A percentile compares a stretch with the other conserved stretches of the same genome.
Conservation (phyloP, 2,797 vertebrate species). For the Falco peregrinus region DNA sequence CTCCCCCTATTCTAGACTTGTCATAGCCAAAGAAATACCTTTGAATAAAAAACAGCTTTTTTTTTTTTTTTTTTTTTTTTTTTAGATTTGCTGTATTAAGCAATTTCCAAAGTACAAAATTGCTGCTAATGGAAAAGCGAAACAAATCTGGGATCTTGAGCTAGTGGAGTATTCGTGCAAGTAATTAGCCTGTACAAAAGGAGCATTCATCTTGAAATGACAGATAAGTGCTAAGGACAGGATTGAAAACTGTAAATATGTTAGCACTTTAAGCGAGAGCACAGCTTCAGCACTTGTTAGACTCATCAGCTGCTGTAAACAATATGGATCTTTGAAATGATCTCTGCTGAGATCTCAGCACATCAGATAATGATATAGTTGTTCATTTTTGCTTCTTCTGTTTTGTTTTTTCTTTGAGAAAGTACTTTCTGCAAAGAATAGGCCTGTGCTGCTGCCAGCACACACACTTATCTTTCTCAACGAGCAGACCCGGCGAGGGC, state of each 20-base stretch:
- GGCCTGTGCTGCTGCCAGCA: background rate
- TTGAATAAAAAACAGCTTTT: constrained; percentile 34
- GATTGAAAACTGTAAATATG: constrained; percentile 51
- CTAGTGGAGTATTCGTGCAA: constrained; percentile 58
- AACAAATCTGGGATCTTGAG: constrained; percentile 72
- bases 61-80: background rate
- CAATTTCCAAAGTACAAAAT: constrained; percentile 63
- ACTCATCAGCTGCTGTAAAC: constrained; percentile 64
- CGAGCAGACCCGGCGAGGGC: background rate
- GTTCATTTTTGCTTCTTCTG: constrained; percentile 52
- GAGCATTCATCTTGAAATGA: constrained; percentile 61
- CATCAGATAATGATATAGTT: constrained; percentile 55
- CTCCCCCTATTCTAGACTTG: constrained; percentile 15
- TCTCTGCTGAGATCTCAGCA: constrained; percentile 24
- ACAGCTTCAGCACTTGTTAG: constrained; percentile 64
- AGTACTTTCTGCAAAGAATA: constrained; percentile 18
- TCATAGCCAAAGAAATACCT: constrained; percentile 58
- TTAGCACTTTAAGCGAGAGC: constrained; percentile 22
- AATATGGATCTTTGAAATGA: constrained; percentile 66
- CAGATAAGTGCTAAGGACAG: constrained; percentile 48
- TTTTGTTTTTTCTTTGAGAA: background rate
- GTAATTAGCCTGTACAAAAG: constrained; percentile 71
- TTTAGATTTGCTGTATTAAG: constrained; percentile 44
- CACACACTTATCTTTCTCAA: background rate
- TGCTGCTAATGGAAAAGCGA: constrained; percentile 56